phyloP scores from a whole-genome alignment of 2,888 invertebrate genomes.

The Charanyca ferruginea region DNA sequence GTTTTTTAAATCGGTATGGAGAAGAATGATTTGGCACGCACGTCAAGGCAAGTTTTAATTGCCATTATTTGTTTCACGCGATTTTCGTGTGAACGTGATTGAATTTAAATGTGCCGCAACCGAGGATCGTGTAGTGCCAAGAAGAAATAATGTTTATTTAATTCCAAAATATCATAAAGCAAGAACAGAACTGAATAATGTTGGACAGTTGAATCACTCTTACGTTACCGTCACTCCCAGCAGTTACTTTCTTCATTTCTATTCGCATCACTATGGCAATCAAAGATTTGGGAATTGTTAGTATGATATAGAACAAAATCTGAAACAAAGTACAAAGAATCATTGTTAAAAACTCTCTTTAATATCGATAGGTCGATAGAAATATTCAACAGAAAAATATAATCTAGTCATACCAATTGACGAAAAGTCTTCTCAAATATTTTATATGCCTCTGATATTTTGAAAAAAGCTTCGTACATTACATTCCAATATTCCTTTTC shows the following conservation, averaged over 20 bases:
- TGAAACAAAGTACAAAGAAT: not conserved
- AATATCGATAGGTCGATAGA: not conserved
- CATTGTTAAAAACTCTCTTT: not conserved
- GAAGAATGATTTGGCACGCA: too few relatives aligned
- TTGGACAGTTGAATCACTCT: not conserved
- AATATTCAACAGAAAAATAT: not conserved
- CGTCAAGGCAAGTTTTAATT: too few relatives aligned
- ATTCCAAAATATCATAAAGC: too few relatives aligned
- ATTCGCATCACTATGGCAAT: slow-evolving; percentile 24
- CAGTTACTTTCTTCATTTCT: slow-evolving; percentile 23
- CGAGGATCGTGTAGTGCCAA: too few relatives aligned
- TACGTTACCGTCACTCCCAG: slow-evolving; percentile 20
- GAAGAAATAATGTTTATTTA: too few relatives aligned
- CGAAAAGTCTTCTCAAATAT: slow-evolving; percentile 9
- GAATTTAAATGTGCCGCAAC: too few relatives aligned
- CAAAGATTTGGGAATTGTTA: slow-evolving; percentile 15
- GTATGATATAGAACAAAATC: slow-evolving; percentile 22
- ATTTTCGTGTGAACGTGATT: too few relatives aligned
- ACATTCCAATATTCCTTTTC: slow-evolving; percentile 5
- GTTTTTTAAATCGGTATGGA: too few relatives aligned
- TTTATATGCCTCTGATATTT: slow-evolving; percentile 20
- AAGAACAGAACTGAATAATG: too few relatives aligned
- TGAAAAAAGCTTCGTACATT: slow-evolving; percentile 4
- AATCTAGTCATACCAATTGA: slow-evolving; percentile 1
- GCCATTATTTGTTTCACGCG: too few relatives aligned